Evolutionary conservation across 2,888 invertebrate genomes (phyloP), one percentile per base, ranked within the genome.

Genomic region (Atherix ibis): DNA sequence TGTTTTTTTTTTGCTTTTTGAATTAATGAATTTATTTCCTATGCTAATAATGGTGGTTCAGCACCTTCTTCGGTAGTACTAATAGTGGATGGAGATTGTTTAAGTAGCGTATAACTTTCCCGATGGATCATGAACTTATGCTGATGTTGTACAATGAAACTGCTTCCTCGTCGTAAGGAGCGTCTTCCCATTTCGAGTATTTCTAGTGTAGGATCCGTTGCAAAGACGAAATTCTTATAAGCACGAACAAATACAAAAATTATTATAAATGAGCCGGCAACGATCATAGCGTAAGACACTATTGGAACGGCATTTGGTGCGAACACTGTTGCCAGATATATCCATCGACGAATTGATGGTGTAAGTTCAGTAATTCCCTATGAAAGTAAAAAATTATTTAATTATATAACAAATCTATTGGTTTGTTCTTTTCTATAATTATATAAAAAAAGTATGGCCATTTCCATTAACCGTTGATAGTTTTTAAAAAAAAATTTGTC

Each of bases 311-410:
- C 71, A 17, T 75, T 57, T 12, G 83, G 83, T 1, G 74, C 77
- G 40, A 85, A 71, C 0, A 80, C 77, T 2, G 85, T 85, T 12
- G 79, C 78, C 27, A 85, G 52, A 58, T 76, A 85, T 14, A 85
- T 71, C 81, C 81, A 83, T 15, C 80, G 67, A 50, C 77, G 70
- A 36, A 87, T 84, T n/a, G 79, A 64, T 0, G 82, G 78, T 1
- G 82, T 70, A 5, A 87, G 54, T 44, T 84, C 83, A 34, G 77
- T 77, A 27, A 85, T 70, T 9, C 85, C 85, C 74, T 79, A 54
- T 16, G 9, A 18, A 31, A 15, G 14, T n/a, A 25, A 37, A 37
- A 14, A 16, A n/a, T 18, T 6, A 27, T n/a, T n/a, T n/a, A n/a
- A n/a, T n/a, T n/a, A n/a, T n/a, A n/a, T n/a, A n/a, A n/a, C n/a